Conservation (phyloP, 2,113 vertebrate genomes). For the Caracal caracal region DNA sequence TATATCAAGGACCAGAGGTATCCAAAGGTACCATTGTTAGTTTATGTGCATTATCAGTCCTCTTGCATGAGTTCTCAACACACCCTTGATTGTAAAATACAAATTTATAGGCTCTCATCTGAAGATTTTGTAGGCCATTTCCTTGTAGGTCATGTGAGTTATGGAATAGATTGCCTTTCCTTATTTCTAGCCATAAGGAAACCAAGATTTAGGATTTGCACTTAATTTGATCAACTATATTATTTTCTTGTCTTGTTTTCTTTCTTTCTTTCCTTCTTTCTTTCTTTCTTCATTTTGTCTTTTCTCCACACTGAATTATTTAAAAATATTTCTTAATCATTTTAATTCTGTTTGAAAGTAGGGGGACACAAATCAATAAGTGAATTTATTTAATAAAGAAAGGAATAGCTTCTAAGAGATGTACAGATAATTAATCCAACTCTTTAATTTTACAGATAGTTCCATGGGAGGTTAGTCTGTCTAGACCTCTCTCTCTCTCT, state of each 20-base stretch:
- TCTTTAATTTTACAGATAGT: background rate
- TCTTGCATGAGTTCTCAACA: background rate
- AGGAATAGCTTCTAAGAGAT: background rate
- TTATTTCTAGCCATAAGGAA: background rate
- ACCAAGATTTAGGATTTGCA: background rate
- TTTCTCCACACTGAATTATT: background rate
- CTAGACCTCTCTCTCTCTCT: background rate
- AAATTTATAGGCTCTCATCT: background rate
- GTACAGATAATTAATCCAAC: background rate
- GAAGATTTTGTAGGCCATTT: background rate
- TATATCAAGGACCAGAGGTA: background rate
- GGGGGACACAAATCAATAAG: background rate
- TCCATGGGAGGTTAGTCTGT: background rate
- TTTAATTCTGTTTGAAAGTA: constrained; percentile 17
- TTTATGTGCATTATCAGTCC: too few relatives aligned
- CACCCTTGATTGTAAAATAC: background rate
- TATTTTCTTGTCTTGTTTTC: background rate
- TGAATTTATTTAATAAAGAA: constrained; percentile 15
- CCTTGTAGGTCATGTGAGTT: background rate
- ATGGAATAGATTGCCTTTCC: background rate
- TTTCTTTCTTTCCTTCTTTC: too few relatives aligned
- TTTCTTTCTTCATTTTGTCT: background rate
- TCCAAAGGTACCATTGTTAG: background rate
- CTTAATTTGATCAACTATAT: background rate
- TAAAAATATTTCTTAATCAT: background rate